A percentile compares a stretch with the other conserved stretches of the same genome.
phyloP scores from a whole-genome alignment of 2,797 vertebrate species.

The Acanthurus tractus region DNA sequence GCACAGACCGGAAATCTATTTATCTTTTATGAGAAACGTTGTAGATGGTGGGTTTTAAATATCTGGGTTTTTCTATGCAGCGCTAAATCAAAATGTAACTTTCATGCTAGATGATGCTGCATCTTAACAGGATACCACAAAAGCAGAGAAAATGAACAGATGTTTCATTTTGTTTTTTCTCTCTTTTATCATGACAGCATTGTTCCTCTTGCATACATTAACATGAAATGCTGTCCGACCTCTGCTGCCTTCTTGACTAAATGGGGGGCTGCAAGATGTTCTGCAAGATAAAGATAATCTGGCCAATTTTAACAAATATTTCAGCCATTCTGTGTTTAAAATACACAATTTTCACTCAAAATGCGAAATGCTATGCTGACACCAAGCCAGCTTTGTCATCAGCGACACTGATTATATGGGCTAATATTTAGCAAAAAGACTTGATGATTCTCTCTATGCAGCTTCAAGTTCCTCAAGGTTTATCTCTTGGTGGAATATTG shows the following conservation, averaged over 20 bases:
- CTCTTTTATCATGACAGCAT: constrained; percentile 2
- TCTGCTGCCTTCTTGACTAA: constrained; percentile 36
- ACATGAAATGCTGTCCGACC: constrained; percentile 18
- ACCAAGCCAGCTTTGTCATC: constrained; percentile 28
- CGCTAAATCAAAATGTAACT: not conserved
- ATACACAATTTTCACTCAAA: no score
- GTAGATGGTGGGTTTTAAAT: not conserved
- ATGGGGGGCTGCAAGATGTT: constrained; percentile 22
- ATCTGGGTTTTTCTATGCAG: not conserved
- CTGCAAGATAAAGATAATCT: constrained; percentile 20
- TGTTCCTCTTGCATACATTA: constrained; percentile 25
- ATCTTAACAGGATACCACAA: not conserved
- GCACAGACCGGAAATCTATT: no score
- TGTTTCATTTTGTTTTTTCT: not conserved
- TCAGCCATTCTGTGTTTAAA: no score
- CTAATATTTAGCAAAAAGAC: constrained; percentile 38
- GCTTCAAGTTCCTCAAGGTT: constrained; percentile 32
- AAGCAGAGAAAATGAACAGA: constrained; percentile 33
- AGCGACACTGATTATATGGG: not conserved
- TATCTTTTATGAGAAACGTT: not conserved
- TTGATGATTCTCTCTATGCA: constrained; percentile 50
- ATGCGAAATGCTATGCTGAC: constrained; percentile 14
- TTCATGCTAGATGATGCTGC: not conserved
- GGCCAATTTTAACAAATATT: not conserved
- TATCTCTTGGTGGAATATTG: constrained; percentile 26